Evolutionary conservation across 1,140 invertebrate genomes (phyloP).

Genomic region (Mactra quadrangularis): DNA sequence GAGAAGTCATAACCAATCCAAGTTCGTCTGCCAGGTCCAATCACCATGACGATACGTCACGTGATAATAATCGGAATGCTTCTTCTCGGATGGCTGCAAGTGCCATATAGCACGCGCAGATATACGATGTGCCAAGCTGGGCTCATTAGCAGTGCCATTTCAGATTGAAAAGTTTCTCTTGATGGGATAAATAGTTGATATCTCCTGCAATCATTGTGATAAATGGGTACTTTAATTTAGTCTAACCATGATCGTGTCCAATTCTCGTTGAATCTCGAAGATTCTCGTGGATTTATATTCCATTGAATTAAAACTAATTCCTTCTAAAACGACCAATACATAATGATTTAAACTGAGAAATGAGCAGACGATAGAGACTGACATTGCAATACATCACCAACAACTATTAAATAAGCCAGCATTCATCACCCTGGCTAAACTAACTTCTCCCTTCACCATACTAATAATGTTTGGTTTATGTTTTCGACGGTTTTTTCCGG

Average conservation of each 20-base stretch:
- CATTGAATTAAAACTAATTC: no score
- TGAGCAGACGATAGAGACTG: no score
- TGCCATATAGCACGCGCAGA: slow-evolving; percentile 60
- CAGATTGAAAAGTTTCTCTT: slow-evolving; percentile 33
- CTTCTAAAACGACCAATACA: no score
- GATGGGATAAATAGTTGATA: slow-evolving; percentile 22
- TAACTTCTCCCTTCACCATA: no score
- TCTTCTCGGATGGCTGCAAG: slow-evolving; percentile 56
- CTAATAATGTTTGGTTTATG: no score
- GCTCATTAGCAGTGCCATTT: slow-evolving; percentile 59
- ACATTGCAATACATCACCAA: no score
- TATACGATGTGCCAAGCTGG: slow-evolving; percentile 54
- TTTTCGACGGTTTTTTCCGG: no score
- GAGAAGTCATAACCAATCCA: neutral
- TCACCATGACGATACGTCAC: slow-evolving; percentile 49
- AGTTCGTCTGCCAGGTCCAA: slow-evolving; percentile 53
- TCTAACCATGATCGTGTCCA: slow-evolving; percentile 14
- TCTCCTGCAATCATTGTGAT: slow-evolving; percentile 17
- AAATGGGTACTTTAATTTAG: slow-evolving; percentile 17
- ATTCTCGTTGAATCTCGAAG: slow-evolving; percentile 7
- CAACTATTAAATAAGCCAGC: no score
- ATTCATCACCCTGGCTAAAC: no score
- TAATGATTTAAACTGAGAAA: no score
- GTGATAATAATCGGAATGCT: slow-evolving; percentile 58
- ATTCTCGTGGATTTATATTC: slow-evolving; percentile 9